Base-by-base conservation (phyloP, 2,888 invertebrate genomes). In the Eudemis profundana region DNA sequence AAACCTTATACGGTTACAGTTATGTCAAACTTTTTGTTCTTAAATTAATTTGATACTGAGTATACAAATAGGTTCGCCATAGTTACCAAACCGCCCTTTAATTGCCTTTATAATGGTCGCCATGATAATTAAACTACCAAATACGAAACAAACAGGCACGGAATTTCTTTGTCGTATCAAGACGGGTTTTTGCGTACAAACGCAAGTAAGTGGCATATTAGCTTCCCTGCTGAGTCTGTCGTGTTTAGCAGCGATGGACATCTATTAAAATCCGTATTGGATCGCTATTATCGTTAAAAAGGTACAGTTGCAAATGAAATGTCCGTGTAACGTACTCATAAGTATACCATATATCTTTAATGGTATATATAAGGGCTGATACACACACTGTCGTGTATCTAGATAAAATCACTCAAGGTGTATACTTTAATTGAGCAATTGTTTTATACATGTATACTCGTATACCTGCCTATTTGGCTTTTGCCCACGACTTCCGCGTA, bases 71-170 rank as follows among this genome's bases (percentile, higher is more conserved):
- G 54, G 19, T 8, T 38, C 53, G 8, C 27, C 12, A 15, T 42
- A 23, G n/a, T 27, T 27, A 42, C 23, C 27, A 54, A 57, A 57
- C 23, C n/a, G 14, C 51, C 29, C 12, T 51, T 61, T 61, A 42
- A 61, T 61, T 21, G 44, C 14, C 21, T 44, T 36, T 21, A 21
- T 60, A 36, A 60, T 49, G 36, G 49, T 49, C 17, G 10, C 29
- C 60, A 60, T 49, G 14, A 44, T 23, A 59, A 49, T 60, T 49
- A 40, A 23, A 49, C 60, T 27, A 60, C 60, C 49, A 49, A 60
- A 60, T 60, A 60, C 47, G 60, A 38, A 49, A 47, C 57, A 47
- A 27, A 59, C 57, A 12, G 36, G 46, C 47, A 3, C 15, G 44
- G 47, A 59, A 59, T 47, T 47, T 40, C 53, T 38, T 36, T 51